These are phyloP conservation scores for Salvator merianae DNA, from an alignment of 2,113 vertebrate genomes.

Conservation along the genomic window DNA sequence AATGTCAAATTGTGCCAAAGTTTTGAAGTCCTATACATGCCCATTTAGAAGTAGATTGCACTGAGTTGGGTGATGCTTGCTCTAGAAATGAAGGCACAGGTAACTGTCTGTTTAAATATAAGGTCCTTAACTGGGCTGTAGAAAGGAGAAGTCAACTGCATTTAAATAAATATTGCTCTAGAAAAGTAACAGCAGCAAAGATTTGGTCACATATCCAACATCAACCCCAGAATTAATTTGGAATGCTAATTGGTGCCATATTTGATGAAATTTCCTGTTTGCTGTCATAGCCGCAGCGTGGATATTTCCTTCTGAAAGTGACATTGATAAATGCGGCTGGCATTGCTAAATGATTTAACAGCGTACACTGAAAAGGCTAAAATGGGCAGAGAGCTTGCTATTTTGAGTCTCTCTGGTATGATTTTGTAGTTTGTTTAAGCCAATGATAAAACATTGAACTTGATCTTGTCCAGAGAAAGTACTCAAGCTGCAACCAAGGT, in stretches of 20 bases:
- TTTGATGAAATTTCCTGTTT: background rate
- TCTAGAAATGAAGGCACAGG: background rate
- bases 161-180: background rate
- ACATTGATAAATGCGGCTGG: conserved; percentile 4
- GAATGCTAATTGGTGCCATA: background rate
- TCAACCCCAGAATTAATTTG: background rate
- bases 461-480: background rate
- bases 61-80: background rate
- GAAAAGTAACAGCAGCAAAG: background rate
- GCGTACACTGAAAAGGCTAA: background rate
- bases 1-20: too few relatives aligned
- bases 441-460: background rate
- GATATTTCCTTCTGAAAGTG: background rate
- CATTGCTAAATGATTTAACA: background rate
- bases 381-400: background rate
- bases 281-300: background rate
- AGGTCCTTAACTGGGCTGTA: background rate
- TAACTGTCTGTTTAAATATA: background rate
- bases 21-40: background rate
- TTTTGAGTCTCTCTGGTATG: background rate
- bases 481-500: background rate
- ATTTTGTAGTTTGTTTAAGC: background rate
- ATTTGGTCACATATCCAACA: background rate
- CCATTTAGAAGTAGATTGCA: background rate
- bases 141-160: background rate